Percentiles rank a stretch among this genome's conserved stretches.
These are phyloP conservation scores for Hemitrygon akajei DNA, from an alignment of 2,797 vertebrate species.

Conservation along the genomic window DNA sequence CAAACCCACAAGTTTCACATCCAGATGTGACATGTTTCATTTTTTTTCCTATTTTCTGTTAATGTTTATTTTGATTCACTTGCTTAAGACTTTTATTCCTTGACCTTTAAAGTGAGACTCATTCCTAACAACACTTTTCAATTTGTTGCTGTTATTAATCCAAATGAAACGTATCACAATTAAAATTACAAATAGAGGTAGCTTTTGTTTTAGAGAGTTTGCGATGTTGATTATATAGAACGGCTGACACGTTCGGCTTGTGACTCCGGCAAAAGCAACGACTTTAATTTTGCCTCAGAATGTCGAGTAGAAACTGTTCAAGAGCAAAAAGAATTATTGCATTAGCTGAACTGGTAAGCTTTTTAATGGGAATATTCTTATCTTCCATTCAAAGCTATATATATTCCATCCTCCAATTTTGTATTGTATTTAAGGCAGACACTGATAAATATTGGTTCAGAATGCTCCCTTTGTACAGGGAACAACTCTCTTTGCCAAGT, in stretches of 20 bases:
- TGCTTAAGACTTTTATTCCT: neutral
- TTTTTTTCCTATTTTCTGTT: neutral
- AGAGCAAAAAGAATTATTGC: neutral
- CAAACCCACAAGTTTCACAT: neutral
- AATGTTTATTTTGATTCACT: neutral
- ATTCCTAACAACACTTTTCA: neutral
- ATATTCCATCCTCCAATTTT: constrained; percentile 1
- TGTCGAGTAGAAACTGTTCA: neutral
- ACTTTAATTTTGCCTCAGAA: neutral
- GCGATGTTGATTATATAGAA: neutral
- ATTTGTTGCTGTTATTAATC: neutral
- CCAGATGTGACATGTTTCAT: neutral
- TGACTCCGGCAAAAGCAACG: neutral
- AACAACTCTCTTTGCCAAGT: constrained; percentile 22
- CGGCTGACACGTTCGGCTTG: neutral
- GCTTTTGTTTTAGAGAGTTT: neutral
- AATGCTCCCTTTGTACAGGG: neutral
- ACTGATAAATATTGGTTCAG: constrained; percentile 14
- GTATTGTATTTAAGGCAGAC: neutral
- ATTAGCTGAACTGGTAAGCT: neutral
- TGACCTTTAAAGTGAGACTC: neutral
- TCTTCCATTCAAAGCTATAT: constrained; percentile 13
- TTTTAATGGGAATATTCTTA: neutral
- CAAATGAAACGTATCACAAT: neutral
- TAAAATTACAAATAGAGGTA: neutral